Evolutionary conservation across 2,888 invertebrate genomes (phyloP).

Genomic region (Phyllotreta striolata): DNA sequence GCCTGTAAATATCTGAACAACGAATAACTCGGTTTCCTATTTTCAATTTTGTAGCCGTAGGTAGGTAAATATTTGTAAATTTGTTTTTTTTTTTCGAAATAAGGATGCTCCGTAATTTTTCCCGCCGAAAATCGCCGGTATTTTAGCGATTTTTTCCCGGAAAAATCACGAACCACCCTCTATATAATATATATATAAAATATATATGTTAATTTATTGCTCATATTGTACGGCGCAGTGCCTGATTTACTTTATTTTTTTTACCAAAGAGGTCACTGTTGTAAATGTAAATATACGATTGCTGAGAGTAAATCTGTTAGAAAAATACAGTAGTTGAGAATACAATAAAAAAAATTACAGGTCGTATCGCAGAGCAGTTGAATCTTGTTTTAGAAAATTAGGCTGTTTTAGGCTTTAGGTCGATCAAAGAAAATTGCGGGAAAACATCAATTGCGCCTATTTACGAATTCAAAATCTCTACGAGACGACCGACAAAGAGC

Average conservation of each 20-base stretch:
- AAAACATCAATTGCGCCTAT: background rate
- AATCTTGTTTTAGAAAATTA: no score
- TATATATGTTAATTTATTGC: slow-evolving; percentile 53
- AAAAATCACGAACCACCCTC: slow-evolving; percentile 8
- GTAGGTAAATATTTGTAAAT: slow-evolving; percentile 48
- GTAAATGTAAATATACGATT: slow-evolving; percentile 53
- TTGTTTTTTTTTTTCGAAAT: slow-evolving; percentile 49
- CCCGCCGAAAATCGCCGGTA: background rate
- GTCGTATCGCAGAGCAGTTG: slow-evolving; percentile 4
- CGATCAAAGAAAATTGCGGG: no score
- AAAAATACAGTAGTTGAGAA: slow-evolving; percentile 45
- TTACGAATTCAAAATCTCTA: slow-evolving; percentile 6
- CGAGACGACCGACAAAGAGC: slow-evolving; percentile 36
- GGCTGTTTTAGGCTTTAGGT: no score
- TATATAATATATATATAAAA: background rate
- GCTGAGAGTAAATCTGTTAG: slow-evolving; percentile 46
- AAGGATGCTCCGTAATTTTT: slow-evolving; percentile 4
- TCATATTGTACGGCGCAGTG: slow-evolving; percentile 55
- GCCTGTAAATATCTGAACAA: slow-evolving; percentile 50
- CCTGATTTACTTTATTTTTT: slow-evolving; percentile 56
- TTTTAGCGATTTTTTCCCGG: background rate
- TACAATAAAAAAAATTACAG: background rate
- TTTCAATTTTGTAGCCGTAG: slow-evolving; percentile 45
- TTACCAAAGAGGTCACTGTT: slow-evolving; percentile 58
- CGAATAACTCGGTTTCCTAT: slow-evolving; percentile 45